These are phyloP conservation scores for Scrobipalpa atriplicella DNA, from an alignment of 2,888 invertebrate genomes.

Conservation along the genomic window DNA sequence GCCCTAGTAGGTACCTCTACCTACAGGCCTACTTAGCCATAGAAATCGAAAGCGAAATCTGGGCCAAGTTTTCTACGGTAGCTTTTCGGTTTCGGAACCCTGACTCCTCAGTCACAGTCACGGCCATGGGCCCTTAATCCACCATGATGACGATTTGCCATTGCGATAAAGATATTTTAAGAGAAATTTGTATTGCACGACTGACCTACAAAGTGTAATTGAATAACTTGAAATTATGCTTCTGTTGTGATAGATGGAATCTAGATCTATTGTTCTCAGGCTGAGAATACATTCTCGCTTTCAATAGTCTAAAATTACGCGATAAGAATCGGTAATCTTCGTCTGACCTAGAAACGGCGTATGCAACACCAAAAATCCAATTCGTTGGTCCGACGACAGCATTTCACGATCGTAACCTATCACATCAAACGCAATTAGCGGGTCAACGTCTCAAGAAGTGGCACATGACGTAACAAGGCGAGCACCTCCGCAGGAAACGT, in stretches of 20 bases:
- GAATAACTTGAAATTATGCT: neutral
- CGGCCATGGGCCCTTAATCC: conserved; percentile 34
- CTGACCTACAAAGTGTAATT: conserved; percentile 16
- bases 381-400: conserved; percentile 55
- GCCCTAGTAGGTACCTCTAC: conserved; percentile 12
- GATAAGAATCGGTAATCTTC: conserved; percentile 57
- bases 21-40: conserved; percentile 39
- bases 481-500: conserved; percentile 46
- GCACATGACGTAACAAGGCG: conserved; percentile 63
- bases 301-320: conserved; percentile 55
- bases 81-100: conserved; percentile 39
- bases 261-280: conserved; percentile 46
- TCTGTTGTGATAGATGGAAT: conserved; percentile 33
- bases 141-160: conserved; percentile 26
- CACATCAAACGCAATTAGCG: conserved; percentile 68
- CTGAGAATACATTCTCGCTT: conserved; percentile 46
- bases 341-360: conserved; percentile 58
- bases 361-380: conserved; percentile 51
- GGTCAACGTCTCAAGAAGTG: conserved; percentile 68
- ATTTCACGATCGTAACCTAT: conserved; percentile 66
- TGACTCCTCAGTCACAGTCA: conserved; percentile 43
- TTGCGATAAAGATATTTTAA: conserved; percentile 9
- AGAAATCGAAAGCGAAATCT: conserved; percentile 63
- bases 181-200: conserved; percentile 18
- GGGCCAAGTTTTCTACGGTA: conserved; percentile 49